These are phyloP conservation scores for Rafetus swinhoei DNA, from an alignment of 2,113 vertebrate genomes.

Conservation along the genomic window DNA sequence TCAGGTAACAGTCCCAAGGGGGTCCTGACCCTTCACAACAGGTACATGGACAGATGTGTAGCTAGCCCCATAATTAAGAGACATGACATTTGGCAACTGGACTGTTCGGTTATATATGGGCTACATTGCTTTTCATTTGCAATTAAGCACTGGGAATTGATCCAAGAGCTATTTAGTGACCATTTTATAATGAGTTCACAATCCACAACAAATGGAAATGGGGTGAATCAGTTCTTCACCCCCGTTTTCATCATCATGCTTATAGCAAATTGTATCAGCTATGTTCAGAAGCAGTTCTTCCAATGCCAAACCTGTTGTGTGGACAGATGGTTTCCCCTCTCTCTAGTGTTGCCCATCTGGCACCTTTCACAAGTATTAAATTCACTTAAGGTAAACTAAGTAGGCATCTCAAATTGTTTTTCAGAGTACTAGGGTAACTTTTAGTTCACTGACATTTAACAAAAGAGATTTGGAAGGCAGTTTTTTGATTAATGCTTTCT, in stretches of 20 bases:
- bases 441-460: background rate
- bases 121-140: background rate
- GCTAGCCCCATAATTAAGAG: background rate
- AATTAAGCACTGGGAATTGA: fast-evolving
- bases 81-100: background rate
- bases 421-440: background rate
- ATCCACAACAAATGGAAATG: fast-evolving
- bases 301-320: background rate
- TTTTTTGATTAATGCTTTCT: background rate
- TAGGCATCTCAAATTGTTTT: background rate
- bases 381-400: background rate
- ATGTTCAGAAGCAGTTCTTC: background rate
- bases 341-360: background rate
- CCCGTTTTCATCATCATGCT: background rate
- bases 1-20: too few species aligned
- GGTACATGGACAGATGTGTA: fast-evolving
- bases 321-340: background rate
- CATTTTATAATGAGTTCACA: background rate
- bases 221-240: too few species aligned
- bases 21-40: too few species aligned
- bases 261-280: background rate
- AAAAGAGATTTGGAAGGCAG: background rate
- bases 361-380: background rate
- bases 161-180: background rate
- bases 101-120: background rate